A percentile compares a stretch with the other conserved stretches of the same genome.
These are phyloP conservation scores for Acronicta alni DNA, from an alignment of 2,888 invertebrate species.

Conservation along the genomic window DNA sequence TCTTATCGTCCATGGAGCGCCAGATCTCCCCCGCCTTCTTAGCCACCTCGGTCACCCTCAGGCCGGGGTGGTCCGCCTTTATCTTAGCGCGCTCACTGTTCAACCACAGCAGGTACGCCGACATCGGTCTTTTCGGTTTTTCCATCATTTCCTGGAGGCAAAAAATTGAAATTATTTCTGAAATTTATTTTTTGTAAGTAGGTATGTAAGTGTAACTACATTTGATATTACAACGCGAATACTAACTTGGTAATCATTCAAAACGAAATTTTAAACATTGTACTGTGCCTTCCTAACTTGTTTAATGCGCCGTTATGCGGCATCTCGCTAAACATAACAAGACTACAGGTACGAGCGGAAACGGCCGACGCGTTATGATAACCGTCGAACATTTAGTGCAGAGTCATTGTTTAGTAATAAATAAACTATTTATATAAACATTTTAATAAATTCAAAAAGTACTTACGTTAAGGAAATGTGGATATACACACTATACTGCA, in stretches of 20 bases:
- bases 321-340: too few species aligned
- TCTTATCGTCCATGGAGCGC: constrained; percentile 94
- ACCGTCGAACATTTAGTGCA: constrained; percentile 8
- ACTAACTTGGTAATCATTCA: not conserved
- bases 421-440: not conserved
- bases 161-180: constrained; percentile 16
- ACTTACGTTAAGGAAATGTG: constrained; percentile 40
- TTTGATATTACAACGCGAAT: not conserved
- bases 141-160: constrained; percentile 84
- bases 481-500: constrained; percentile 8
- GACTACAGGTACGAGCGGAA: not conserved
- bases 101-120: constrained; percentile 97
- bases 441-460: constrained; percentile 7
- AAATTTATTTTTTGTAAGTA: not conserved
- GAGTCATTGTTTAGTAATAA: not conserved
- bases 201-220: too few species aligned
- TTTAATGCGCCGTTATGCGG: too few species aligned
- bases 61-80: constrained; percentile 95
- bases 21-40: constrained; percentile 97
- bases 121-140: constrained; percentile 96
- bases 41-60: constrained; percentile 95
- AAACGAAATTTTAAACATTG: too few species aligned
- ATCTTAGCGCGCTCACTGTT: constrained; percentile 94
- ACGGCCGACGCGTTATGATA: constrained; percentile 4
- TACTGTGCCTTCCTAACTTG: too few species aligned